Evolutionary conservation across 2,113 vertebrate species (phyloP).

Genomic region (Cyprinodon tularosa): DNA sequence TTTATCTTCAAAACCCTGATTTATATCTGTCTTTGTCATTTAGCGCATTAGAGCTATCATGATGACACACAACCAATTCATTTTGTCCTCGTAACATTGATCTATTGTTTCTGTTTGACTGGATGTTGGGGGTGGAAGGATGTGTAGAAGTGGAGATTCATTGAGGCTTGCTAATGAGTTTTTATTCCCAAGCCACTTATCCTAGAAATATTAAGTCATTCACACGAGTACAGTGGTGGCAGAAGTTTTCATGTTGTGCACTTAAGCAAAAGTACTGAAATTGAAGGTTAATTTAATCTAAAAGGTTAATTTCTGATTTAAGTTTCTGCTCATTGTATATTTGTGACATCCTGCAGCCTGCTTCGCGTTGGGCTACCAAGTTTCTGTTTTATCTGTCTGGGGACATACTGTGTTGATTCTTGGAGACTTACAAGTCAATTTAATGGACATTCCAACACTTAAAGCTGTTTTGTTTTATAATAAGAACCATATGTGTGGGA

Average conservation of each 20-base stretch:
- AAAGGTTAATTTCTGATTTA: too few species aligned
- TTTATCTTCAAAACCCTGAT: neutral
- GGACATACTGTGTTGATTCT: too few species aligned
- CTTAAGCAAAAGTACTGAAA: neutral
- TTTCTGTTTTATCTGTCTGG: too few species aligned
- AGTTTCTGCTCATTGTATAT: too few species aligned
- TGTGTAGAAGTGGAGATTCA: neutral
- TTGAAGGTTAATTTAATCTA: too few species aligned
- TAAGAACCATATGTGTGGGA: too few species aligned
- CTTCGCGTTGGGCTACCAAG: too few species aligned
- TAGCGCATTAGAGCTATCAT: neutral
- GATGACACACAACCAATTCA: constrained; percentile 3
- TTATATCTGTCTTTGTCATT: neutral
- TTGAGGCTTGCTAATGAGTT: constrained; percentile 1
- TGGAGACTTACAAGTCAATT: too few species aligned
- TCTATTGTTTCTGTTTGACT: constrained; percentile 9
- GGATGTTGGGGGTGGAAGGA: neutral
- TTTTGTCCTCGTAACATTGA: constrained; percentile 8
- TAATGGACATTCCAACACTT: too few species aligned
- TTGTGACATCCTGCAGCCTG: too few species aligned
- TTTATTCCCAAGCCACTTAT: constrained; percentile 5
- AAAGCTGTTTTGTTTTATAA: too few species aligned
- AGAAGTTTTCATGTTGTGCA: neutral
- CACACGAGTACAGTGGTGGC: neutral
- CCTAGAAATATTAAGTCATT: neutral